Percentiles rank a stretch among this genome's conserved stretches.
Evolutionary conservation across 2,113 vertebrate genomes (phyloP).

Genomic region (Larimichthys crocea): DNA sequence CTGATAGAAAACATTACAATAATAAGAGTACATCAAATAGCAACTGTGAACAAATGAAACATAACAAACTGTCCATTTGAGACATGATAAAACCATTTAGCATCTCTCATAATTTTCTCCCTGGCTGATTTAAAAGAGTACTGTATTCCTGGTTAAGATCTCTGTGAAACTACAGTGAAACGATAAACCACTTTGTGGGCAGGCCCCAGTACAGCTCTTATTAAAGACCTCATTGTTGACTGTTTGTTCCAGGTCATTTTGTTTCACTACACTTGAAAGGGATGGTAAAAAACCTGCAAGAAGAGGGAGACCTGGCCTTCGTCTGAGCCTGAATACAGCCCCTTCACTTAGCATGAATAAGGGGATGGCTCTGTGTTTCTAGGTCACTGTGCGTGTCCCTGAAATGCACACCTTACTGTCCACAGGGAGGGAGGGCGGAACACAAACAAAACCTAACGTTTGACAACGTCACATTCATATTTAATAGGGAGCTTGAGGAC

Average conservation of each 20-base stretch:
- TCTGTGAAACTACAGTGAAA: slow-evolving; percentile 64
- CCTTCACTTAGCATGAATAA: slow-evolving; percentile 66
- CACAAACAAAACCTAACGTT: slow-evolving; percentile 42
- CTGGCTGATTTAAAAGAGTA: slow-evolving; percentile 4
- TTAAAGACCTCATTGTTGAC: slow-evolving; percentile 83
- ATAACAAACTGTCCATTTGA: too few species aligned
- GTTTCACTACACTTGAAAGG: slow-evolving; percentile 77
- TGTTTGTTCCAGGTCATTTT: slow-evolving; percentile 81
- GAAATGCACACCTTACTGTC: slow-evolving; percentile 70
- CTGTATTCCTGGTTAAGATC: slow-evolving; percentile 18
- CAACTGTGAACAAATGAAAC: too few species aligned
- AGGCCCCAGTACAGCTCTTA: slow-evolving; percentile 62
- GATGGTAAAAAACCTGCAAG: slow-evolving; percentile 61
- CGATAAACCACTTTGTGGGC: slow-evolving; percentile 73
- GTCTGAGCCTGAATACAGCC: slow-evolving; percentile 56
- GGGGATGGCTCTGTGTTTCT: slow-evolving; percentile 71
- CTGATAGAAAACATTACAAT: neutral
- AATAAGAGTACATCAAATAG: neutral
- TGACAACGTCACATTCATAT: slow-evolving; percentile 42
- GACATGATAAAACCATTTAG: neutral
- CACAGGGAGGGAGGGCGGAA: slow-evolving; percentile 18
- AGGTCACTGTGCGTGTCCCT: slow-evolving; percentile 70
- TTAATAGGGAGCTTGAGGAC: slow-evolving; percentile 25
- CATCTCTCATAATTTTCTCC: neutral
- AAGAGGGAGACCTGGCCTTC: slow-evolving; percentile 51